phyloP scores from a whole-genome alignment of 2,888 invertebrate genomes.

The Phortica magna region DNA sequence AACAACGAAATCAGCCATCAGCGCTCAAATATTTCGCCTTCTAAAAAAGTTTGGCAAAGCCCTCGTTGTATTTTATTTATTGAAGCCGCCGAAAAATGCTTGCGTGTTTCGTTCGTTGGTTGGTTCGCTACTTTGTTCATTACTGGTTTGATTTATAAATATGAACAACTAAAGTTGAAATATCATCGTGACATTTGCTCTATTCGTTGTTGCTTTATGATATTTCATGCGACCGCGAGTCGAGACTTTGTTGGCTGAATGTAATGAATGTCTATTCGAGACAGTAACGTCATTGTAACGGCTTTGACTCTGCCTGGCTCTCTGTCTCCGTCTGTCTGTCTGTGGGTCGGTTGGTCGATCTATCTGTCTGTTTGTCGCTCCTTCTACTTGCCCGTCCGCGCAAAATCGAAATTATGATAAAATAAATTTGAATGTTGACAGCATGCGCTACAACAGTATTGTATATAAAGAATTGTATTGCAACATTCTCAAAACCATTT shows the following conservation, averaged over 20 bases:
- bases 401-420: conserved; percentile 52
- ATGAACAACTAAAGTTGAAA: conserved; percentile 61
- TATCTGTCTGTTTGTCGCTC: conserved; percentile 8
- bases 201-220: conserved; percentile 35
- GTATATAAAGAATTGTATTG: conserved; percentile 25
- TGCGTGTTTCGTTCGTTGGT: conserved; percentile 61
- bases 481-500: conserved; percentile 20
- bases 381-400: not conserved
- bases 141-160: conserved; percentile 69
- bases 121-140: conserved; percentile 23
- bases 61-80: conserved; percentile 34
- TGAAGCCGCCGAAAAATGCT: conserved; percentile 52
- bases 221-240: conserved; percentile 29
- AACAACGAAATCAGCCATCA: conserved; percentile 50
- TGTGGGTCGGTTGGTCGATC: not conserved
- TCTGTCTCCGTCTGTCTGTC: not conserved
- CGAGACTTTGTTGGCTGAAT: conserved; percentile 30
- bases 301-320: conserved; percentile 2
- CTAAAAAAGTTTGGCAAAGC: conserved; percentile 23
- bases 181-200: conserved; percentile 57
- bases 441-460: conserved; percentile 45
- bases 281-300: conserved; percentile 51
- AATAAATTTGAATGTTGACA: conserved; percentile 61
- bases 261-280: conserved; percentile 66
- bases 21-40: conserved; percentile 32